These are phyloP conservation scores for Oscheius myriophilus DNA, from an alignment of 2,888 invertebrate genomes.

Conservation along the genomic window DNA sequence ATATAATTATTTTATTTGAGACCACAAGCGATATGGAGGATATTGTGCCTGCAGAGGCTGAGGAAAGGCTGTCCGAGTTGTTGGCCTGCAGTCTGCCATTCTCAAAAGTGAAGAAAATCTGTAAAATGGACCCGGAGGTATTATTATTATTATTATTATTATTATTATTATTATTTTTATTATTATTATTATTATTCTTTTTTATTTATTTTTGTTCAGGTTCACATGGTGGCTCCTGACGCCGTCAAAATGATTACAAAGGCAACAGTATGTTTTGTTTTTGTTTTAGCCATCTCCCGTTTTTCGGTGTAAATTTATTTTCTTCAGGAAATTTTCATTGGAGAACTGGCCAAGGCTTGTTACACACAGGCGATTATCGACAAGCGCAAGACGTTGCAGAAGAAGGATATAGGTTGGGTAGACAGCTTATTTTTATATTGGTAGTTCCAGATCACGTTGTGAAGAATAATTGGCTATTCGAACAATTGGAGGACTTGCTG, in stretches of 20 bases:
- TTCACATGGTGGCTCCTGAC: conserved; percentile 48
- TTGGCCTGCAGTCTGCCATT: conserved; percentile 45
- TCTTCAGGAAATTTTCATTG: conserved; percentile 57
- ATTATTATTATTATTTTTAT: too few species aligned
- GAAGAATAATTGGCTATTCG: conserved; percentile 51
- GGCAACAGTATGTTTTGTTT: conserved; percentile 43
- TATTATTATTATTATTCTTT: background rate
- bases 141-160: too few species aligned
- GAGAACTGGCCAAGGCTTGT: conserved; percentile 52
- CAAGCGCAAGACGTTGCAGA: conserved; percentile 56
- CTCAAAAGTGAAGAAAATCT: conserved; percentile 44
- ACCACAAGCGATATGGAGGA: too few species aligned
- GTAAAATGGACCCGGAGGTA: conserved; percentile 51
- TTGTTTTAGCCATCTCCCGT: background rate
- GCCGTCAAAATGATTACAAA: conserved; percentile 56
- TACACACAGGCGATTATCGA: conserved; percentile 54
- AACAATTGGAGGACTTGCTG: conserved; percentile 62
- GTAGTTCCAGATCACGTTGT: conserved; percentile 55
- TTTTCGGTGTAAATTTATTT: background rate
- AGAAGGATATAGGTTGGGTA: conserved; percentile 57
- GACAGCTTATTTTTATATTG: background rate
- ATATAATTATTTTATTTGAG: too few species aligned
- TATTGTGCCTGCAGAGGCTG: conserved; percentile 11
- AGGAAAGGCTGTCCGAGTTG: conserved; percentile 33
- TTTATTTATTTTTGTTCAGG: background rate